Evolutionary conservation across 2,888 invertebrate genomes (phyloP), one percentile per base, ranked within the genome.

Genomic region (Acanthosepion lycidas): DNA sequence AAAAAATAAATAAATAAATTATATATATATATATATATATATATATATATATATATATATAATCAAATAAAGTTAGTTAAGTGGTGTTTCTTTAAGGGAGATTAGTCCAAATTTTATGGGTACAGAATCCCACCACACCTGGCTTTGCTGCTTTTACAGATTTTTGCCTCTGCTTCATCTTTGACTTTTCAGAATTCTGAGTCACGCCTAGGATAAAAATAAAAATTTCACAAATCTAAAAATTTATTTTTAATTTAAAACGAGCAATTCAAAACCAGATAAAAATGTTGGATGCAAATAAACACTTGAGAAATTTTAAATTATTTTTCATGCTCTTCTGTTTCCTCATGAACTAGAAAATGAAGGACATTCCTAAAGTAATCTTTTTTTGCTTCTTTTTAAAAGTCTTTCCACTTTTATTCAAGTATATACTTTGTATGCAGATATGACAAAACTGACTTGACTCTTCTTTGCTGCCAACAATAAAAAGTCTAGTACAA

Each of bases 71-170:
- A 78, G n/a, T 33, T 78, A 78, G 18, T n/a, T 78, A 59, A 26
- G 59, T 59, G 59, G 59, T 59, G 59, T 59, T 59, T 59, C 9
- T 78, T 78, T n/a, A n/a, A 18, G n/a, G n/a, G n/a, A 2, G 78
- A n/a, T 78, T 78, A 78, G 78, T 78, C 33, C n/a, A 78, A 78
- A 78, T n/a, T 42, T 12, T n/a, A 78, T 59, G 23, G 59, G 23
- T n/a, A 78, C n/a, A 78, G 78, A 78, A 78, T 78, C 78, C 78
- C 78, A 78, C 78, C 78, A 78, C 78, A 78, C 78, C 78, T 78
- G 78, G 78, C 78, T 78, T 78, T 78, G 78, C 33, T 78, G 78
- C n/a, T 78, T 78, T 78, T n/a, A 33, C n/a, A 78, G 78, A 78
- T 78, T 78, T 78, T 78, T 78, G 78, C 33, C 20, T 78, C 78